Base-by-base conservation (phyloP, 2,888 invertebrate genomes). In the Plusia festucae region DNA sequence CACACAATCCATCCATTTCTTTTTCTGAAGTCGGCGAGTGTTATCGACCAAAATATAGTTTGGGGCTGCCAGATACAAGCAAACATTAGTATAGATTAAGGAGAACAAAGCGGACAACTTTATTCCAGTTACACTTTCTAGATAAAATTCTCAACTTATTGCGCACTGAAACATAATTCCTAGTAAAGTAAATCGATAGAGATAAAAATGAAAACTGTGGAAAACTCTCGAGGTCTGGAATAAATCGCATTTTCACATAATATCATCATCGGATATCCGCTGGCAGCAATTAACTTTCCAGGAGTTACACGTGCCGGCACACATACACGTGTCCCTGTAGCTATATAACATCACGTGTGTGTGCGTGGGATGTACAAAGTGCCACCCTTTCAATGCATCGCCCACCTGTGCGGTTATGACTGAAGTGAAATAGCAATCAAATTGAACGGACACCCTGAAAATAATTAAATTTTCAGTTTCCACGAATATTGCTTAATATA, bases 251-350 rank as follows among this genome's bases (percentile, higher is more conserved):
- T 73, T 65, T 64, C 56, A 16, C 53, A 53, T 66, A 77, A 74
- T 60, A 34, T 53, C 61, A 72, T 71, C 59, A 72, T 53, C 60
- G 61, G 56, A 67, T 72, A 70, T 72, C 71, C 78, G 67, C 57
- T 61, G 61, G 58, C 68, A 74, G 70, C 70, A 82, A 86, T 85
- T 82, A 83, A 78, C 61, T 76, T 79, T 69, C 74, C 77, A 65
- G 79, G 70, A 68, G 69, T 78, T 82, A 84, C 85, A 84, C 87
- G 85, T 85, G 84, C 70, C 75, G 55, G 68, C 70, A 68, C 75
- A 77, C 72, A 70, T 40, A 30, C 65, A 54, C 57, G 57, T 22
- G 20, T 20, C 44, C 59, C 61, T 56, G n/a, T 67, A 58, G 24
- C 60, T 73, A 62, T 53, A 52, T 49, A 44, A 16, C n/a, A 13